Evolutionary conservation across 2,113 vertebrate genomes (phyloP), one percentile per base, ranked within the genome.

Genomic region (Phrynosoma blainvillii): DNA sequence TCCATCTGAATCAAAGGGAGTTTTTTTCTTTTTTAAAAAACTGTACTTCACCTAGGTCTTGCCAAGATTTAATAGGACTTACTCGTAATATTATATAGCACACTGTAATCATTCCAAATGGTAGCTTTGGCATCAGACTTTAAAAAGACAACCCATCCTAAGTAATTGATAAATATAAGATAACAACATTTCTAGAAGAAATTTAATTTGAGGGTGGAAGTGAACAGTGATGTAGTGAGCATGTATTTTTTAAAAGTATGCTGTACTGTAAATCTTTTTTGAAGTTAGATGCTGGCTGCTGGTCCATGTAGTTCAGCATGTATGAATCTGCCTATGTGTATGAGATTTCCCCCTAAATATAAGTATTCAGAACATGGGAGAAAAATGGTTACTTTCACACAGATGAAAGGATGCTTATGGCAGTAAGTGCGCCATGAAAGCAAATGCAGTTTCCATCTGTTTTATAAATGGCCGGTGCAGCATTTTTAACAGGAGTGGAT

Each of bases 401-500:
- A 25, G 18, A 27, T 20, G n/a, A 13, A 20, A 52, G 5, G 54
- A 2, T 3, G 4, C 25, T 70, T 12, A 82, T 25, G 52, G 84
- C 88, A 87, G 0, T 1, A 80, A 88, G 23, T 6, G 74, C 6
- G 21, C 5, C 65, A 54, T 1, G 78, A 5, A 88, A 76, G 11
- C n/a, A 85, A 79, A 76, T 3, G 10, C 74, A 36, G 4, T 0
- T 0, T 36, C 8, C 0, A 20, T 32, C 23, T 59, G 32, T 30
- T 14, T 13, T 65, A 42, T 14, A 86, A 36, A 84, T 14, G 16
- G 12, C 86, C 82, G 23, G 56, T 2, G 32, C 21, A 25, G 85
- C 5, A 40, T 83, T 71, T 93, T 62, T 56, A 84, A 92, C 3
- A 89, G 36, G 23, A 90, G 90, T 52, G 70, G 13, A 16, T 25